Conservation (phyloP, 2,888 invertebrate species). For the Leptinotarsa juncta region DNA sequence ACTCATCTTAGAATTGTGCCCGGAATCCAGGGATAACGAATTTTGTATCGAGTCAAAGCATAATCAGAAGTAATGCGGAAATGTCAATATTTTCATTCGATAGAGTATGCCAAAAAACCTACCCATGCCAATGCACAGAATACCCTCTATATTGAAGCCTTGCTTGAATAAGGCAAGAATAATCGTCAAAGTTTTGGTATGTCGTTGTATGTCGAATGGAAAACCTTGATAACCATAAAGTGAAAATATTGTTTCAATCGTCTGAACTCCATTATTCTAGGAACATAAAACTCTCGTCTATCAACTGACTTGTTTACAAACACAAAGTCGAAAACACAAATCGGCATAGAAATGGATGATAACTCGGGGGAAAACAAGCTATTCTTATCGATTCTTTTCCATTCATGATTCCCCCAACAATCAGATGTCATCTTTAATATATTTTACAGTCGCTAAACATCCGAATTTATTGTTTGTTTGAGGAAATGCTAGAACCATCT, state of each 20-base stretch:
- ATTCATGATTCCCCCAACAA: conserved; percentile 10
- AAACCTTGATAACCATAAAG: too few species aligned
- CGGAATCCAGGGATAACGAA: too few species aligned
- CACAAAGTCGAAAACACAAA: neutral
- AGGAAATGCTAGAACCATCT: conserved; percentile 13
- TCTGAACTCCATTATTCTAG: neutral
- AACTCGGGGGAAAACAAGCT: conserved; percentile 8
- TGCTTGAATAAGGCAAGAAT: too few species aligned
- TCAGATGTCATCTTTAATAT: conserved; percentile 20
- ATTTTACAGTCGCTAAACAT: neutral
- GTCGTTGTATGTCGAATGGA: too few species aligned
- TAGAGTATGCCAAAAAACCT: too few species aligned
- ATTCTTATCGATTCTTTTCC: neutral
- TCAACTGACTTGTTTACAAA: conserved; percentile 12
- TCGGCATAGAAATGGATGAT: conserved; percentile 14
- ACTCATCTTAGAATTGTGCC: too few species aligned
- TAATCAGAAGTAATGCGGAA: too few species aligned
- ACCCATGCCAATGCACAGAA: too few species aligned
- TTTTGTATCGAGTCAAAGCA: too few species aligned
- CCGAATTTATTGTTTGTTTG: conserved; percentile 21
- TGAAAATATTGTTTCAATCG: neutral
- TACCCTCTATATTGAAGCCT: too few species aligned
- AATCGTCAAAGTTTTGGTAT: too few species aligned
- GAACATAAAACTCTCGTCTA: conserved; percentile 6
- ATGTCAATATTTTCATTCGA: too few species aligned